Evolutionary conservation across 2,888 invertebrate species (phyloP).

Genomic region (Leptarthrus brevirostris): DNA sequence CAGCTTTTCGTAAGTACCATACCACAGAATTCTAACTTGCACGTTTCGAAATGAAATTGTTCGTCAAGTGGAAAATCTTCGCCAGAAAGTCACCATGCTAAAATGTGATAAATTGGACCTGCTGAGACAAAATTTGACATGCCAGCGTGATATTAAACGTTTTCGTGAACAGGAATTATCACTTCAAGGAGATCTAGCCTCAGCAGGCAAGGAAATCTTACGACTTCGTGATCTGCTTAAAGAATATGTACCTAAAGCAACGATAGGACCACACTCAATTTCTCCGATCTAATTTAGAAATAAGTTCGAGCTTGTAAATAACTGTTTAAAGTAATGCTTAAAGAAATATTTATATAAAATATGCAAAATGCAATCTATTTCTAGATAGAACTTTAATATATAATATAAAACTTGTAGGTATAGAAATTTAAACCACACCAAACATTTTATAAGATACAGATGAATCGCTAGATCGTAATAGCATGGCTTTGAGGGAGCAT

Average conservation of each 20-base stretch:
- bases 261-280: slow-evolving; percentile 64
- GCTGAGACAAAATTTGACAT: slow-evolving; percentile 95
- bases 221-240: slow-evolving; percentile 82
- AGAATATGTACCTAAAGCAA: slow-evolving; percentile 70
- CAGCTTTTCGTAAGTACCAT: no score
- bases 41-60: slow-evolving; percentile 67
- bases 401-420: background rate
- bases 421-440: background rate
- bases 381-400: slow-evolving; percentile 5
- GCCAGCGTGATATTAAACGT: slow-evolving; percentile 94
- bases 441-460: background rate
- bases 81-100: slow-evolving; percentile 89
- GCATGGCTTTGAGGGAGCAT: no score
- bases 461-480: background rate
- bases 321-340: background rate
- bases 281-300: slow-evolving; percentile 63
- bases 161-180: slow-evolving; percentile 89
- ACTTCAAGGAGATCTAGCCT: slow-evolving; percentile 85
- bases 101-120: slow-evolving; percentile 96
- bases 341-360: slow-evolving; percentile 9
- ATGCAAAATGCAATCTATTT: slow-evolving; percentile 23
- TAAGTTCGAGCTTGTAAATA: slow-evolving; percentile 21
- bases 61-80: slow-evolving; percentile 77
- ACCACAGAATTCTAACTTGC: no score
- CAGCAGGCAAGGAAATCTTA: slow-evolving; percentile 89